These are phyloP conservation scores for Pentamera pediparva DNA, from an alignment of 53 echinoderm and acorn worm genomes.

Conservation along the genomic window DNA sequence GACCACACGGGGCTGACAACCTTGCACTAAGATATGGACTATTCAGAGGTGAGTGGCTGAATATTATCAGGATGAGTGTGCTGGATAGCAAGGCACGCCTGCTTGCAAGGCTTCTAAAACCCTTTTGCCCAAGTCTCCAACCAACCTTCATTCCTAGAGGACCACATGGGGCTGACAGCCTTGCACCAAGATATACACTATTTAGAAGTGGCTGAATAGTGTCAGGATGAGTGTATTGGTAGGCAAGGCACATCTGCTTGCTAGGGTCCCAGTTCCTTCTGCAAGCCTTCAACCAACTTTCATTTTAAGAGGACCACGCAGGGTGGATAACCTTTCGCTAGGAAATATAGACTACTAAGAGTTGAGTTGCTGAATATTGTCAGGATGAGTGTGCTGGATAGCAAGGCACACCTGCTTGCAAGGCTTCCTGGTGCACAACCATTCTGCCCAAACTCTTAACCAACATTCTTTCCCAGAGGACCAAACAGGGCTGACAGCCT, in stretches of 20 bases:
- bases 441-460: too few species aligned
- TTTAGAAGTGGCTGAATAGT: constrained; percentile 67
- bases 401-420: constrained; percentile 57
- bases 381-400: too few species aligned
- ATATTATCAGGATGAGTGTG: too few species aligned
- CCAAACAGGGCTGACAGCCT: too few species aligned
- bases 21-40: constrained; percentile 69
- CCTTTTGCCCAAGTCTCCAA: too few species aligned
- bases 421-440: constrained; percentile 82
- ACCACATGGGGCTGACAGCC: constrained; percentile 75
- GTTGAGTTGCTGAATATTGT: constrained; percentile 62
- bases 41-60: constrained; percentile 71
- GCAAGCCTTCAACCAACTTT: constrained; percentile 72
- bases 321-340: constrained; percentile 73
- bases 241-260: too few species aligned
- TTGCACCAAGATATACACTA: constrained; percentile 72
- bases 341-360: constrained; percentile 70
- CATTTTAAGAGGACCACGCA: constrained; percentile 76
- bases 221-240: too few species aligned
- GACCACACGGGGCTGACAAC: constrained; percentile 80
- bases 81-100: too few species aligned
- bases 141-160: constrained; percentile 81
- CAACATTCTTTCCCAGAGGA: too few species aligned
- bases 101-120: constrained; percentile 72
- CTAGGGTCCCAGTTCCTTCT: too few species aligned